Evolutionary conservation across 1,140 invertebrate species (phyloP).

Genomic region (Ganaspis sp.): DNA sequence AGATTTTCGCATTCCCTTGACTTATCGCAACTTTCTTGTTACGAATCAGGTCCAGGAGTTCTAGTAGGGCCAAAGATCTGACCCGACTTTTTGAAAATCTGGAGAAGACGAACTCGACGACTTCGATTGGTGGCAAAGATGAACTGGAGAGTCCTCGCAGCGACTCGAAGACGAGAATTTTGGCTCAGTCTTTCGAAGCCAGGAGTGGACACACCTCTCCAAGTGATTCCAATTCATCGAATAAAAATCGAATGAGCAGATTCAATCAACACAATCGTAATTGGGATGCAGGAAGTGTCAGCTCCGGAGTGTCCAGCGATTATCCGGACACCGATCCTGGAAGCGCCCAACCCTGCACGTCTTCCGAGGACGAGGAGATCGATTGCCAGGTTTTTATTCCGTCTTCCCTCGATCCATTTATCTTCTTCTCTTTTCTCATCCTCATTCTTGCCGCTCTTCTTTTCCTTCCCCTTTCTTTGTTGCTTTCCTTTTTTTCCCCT

Average conservation of each 20-base stretch:
- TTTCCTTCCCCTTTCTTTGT: too few species aligned
- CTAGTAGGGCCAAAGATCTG: constrained; percentile 71
- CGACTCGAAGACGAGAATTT: constrained; percentile 70
- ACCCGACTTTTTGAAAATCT: constrained; percentile 70
- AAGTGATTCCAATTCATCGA: constrained; percentile 62
- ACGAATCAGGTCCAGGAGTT: constrained; percentile 66
- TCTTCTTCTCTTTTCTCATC: too few species aligned
- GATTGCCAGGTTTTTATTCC: constrained; percentile 48
- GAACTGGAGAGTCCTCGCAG: constrained; percentile 54
- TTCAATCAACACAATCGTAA: constrained; percentile 59
- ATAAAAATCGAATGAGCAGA: constrained; percentile 52
- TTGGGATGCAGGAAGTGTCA: constrained; percentile 76
- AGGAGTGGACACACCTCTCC: constrained; percentile 70
- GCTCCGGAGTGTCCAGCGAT: constrained; percentile 77
- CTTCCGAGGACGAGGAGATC: constrained; percentile 70
- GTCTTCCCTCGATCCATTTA: too few species aligned
- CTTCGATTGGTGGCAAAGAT: constrained; percentile 50
- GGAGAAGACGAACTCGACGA: constrained; percentile 51
- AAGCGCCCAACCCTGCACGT: constrained; percentile 66
- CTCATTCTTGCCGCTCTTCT: too few species aligned
- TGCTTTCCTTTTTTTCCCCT: too few species aligned
- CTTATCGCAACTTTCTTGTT: too few species aligned
- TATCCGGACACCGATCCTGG: constrained; percentile 76
- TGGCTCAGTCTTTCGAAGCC: constrained; percentile 71
- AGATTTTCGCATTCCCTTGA: too few species aligned